A percentile compares a stretch with the other conserved stretches of the same genome.
phyloP scores from a whole-genome alignment of 2,888 invertebrate genomes.

The Cactoblastis cactorum region DNA sequence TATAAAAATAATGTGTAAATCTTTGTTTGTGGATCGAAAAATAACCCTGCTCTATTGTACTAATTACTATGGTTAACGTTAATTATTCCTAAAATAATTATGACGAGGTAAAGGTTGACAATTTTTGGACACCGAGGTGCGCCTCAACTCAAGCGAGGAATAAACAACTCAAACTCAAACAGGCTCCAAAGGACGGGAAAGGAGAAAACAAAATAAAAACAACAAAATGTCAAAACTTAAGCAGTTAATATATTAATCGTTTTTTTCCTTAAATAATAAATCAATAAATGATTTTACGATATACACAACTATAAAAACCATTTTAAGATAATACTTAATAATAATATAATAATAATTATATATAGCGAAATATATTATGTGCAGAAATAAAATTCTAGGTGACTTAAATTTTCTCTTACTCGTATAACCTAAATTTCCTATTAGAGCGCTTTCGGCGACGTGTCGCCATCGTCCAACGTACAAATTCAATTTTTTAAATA shows the following conservation, averaged over 20 bases:
- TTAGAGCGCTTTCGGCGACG: constrained; percentile 55
- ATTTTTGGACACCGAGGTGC: constrained; percentile 54
- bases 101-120: constrained; percentile 77
- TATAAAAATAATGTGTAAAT: constrained; percentile 77
- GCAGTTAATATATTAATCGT: constrained; percentile 79
- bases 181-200: constrained; percentile 57
- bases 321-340: constrained; percentile 79
- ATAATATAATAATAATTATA: constrained; percentile 79
- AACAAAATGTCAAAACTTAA: constrained; percentile 76
- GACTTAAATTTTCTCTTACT: constrained; percentile 79
- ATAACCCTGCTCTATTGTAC: constrained; percentile 80
- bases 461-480: constrained; percentile 57
- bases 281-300: constrained; percentile 79
- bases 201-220: constrained; percentile 66
- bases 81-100: constrained; percentile 76
- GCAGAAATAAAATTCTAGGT: constrained; percentile 80
- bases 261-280: constrained; percentile 76
- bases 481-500: constrained; percentile 59
- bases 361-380: constrained; percentile 80
- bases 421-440: constrained; percentile 77
- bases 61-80: constrained; percentile 77
- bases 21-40: constrained; percentile 78
- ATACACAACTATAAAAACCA: constrained; percentile 80
- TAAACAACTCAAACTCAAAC: constrained; percentile 45
- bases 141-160: constrained; percentile 44